Evolutionary conservation across 1,140 invertebrate species (phyloP).

Genomic region (Nasonia vitripennis): DNA sequence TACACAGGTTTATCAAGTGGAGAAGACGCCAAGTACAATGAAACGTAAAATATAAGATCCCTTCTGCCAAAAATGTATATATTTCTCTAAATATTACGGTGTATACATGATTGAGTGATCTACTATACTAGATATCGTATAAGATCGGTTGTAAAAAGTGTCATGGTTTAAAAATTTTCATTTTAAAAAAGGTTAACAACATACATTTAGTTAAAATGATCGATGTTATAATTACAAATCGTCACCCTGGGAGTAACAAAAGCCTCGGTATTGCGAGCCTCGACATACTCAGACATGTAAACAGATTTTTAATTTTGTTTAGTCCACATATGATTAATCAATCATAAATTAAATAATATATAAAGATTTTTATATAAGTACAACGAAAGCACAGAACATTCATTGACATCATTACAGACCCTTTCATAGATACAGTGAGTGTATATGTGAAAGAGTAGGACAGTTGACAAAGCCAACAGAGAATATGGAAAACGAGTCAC

Average conservation of each 20-base stretch:
- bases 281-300: constrained; percentile 60
- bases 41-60: neutral
- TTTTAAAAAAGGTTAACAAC: constrained; percentile 45
- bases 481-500: neutral
- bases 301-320: constrained; percentile 55
- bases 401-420: constrained; percentile 8
- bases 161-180: neutral
- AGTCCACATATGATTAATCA: constrained; percentile 35
- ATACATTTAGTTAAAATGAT: constrained; percentile 49
- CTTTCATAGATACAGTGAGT: neutral
- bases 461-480: neutral
- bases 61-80: neutral
- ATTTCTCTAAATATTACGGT: neutral
- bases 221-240: constrained; percentile 53
- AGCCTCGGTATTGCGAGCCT: constrained; percentile 52
- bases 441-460: neutral
- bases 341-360: constrained; percentile 7
- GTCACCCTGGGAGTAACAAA: constrained; percentile 55
- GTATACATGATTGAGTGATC: neutral
- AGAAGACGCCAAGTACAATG: neutral
- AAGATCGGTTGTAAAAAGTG: neutral
- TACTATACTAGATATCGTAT: neutral
- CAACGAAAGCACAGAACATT: constrained; percentile 38
- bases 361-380: constrained; percentile 32
- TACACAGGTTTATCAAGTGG: neutral